These are phyloP conservation scores for Zapornia atra DNA, from an alignment of 2,113 vertebrate species.

Conservation along the genomic window DNA sequence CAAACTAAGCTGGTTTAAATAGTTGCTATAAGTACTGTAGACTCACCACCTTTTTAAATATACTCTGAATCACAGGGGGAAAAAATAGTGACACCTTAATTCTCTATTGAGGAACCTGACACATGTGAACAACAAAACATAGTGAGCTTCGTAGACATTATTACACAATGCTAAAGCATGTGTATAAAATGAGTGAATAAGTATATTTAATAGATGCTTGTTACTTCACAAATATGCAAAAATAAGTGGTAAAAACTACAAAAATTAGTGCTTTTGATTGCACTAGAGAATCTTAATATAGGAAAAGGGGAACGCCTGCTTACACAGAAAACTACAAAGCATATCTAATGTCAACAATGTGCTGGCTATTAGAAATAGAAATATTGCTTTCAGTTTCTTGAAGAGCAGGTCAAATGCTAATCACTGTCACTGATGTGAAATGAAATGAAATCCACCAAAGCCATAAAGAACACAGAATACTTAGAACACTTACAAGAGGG, in stretches of 20 bases:
- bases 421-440: neutral
- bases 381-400: neutral
- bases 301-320: neutral
- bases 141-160: neutral
- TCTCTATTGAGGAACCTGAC: neutral
- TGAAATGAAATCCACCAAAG: neutral
- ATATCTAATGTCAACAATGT: neutral
- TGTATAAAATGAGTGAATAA: neutral
- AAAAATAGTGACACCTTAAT: neutral
- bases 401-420: neutral
- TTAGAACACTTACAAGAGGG: neutral
- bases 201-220: neutral
- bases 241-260: neutral
- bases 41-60: slow-evolving; percentile 5
- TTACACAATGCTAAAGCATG: neutral
- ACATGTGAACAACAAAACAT: neutral
- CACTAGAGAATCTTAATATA: neutral
- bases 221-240: neutral
- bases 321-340: neutral
- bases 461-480: neutral
- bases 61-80: neutral
- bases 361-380: neutral
- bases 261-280: neutral
- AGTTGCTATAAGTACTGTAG: neutral
- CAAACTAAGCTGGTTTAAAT: neutral